These are phyloP conservation scores for Prionace glauca DNA, from an alignment of 2,797 vertebrate genomes.

Conservation along the genomic window DNA sequence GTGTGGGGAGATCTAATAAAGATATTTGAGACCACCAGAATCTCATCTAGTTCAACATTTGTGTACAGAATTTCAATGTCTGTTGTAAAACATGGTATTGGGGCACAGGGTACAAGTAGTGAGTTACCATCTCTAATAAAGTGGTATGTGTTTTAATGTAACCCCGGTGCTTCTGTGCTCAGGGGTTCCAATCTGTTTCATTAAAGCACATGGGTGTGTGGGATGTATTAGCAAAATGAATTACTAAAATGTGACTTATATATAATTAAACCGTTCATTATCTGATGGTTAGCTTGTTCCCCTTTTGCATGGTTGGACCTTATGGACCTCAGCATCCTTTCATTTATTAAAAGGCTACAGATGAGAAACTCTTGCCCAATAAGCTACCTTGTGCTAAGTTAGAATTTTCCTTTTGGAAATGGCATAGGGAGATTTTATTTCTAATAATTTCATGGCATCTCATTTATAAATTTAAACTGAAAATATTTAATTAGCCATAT, in stretches of 20 bases:
- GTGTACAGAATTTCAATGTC: not conserved
- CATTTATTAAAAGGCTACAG: not conserved
- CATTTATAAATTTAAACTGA: no score
- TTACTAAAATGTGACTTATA: not conserved
- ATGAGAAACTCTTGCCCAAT: not conserved
- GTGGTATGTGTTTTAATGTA: not conserved
- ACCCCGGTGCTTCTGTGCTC: no score
- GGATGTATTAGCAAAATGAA: not conserved
- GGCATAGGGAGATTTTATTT: not conserved
- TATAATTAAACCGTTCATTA: not conserved
- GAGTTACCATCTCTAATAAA: not conserved
- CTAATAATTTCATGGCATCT: no score
- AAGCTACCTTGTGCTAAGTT: not conserved
- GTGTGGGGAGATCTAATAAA: no score
- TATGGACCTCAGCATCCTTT: not conserved
- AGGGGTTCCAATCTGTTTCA: not conserved
- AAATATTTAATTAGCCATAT: no score
- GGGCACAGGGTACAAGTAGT: not conserved
- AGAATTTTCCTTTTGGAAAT: not conserved
- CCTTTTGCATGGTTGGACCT: not conserved
- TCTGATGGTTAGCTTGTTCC: not conserved
- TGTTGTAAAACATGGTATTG: not conserved
- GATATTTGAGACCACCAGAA: no score
- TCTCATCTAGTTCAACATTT: no score
- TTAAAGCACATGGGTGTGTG: not conserved